A percentile compares a stretch with the other conserved stretches of the same genome.
Conservation (phyloP, 2,888 invertebrate species). For the Lissonota sp. region DNA sequence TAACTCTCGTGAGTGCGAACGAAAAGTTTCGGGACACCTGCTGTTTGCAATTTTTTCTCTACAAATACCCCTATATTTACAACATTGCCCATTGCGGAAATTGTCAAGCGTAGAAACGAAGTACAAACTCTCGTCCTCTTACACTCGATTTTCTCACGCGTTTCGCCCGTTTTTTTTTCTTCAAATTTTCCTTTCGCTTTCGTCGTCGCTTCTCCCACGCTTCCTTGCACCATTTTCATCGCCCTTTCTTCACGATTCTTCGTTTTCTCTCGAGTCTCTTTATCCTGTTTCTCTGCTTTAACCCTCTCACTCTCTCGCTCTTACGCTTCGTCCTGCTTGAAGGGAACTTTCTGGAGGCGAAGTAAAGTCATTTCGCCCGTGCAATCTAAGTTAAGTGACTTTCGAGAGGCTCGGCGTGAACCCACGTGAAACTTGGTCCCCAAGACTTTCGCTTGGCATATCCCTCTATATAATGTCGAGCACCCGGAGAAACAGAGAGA, state of each 20-base stretch:
- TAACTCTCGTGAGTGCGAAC: slow-evolving; percentile 21
- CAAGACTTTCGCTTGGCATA: slow-evolving; percentile 59
- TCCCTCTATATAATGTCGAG: slow-evolving; percentile 34
- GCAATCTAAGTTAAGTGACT: slow-evolving; percentile 84
- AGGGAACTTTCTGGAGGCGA: slow-evolving; percentile 79
- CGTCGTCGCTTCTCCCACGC: slow-evolving; percentile 31
- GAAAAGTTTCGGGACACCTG: slow-evolving; percentile 55
- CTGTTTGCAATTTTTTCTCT: slow-evolving; percentile 56
- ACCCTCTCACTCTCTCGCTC: slow-evolving; percentile 26
- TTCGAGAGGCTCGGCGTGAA: slow-evolving; percentile 79
- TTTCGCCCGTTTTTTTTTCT: slow-evolving; percentile 20
- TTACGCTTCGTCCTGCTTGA: slow-evolving; percentile 61
- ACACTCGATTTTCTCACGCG: slow-evolving; percentile 27
- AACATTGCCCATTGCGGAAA: slow-evolving; percentile 37
- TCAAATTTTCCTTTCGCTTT: slow-evolving; percentile 30
- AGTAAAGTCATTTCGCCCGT: slow-evolving; percentile 83
- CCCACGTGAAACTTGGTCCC: slow-evolving; percentile 73
- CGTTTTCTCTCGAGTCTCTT: slow-evolving; percentile 24
- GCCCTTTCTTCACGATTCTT: slow-evolving; percentile 31
- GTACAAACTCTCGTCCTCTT: slow-evolving; percentile 30
- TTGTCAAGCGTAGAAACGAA: slow-evolving; percentile 2
- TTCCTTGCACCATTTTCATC: slow-evolving; percentile 6
- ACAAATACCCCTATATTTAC: slow-evolving; percentile 46
- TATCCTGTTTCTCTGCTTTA: slow-evolving; percentile 19
- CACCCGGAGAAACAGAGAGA: background rate